Conservation (phyloP, 2,797 vertebrate species). For the Thunnus albacares region DNA sequence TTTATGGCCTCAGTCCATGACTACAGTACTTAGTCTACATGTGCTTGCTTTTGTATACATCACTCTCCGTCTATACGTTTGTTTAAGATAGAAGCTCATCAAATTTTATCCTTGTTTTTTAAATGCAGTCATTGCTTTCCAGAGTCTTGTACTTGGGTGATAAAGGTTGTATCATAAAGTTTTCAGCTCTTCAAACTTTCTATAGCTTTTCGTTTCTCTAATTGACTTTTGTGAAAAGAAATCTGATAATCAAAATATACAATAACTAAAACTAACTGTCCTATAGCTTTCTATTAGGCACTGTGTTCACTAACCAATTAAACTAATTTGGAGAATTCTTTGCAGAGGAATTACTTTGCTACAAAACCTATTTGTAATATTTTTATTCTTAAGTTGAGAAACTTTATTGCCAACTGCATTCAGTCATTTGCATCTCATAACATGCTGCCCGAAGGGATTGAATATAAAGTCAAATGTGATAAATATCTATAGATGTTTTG, state of each 20-base stretch:
- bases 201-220: background rate
- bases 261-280: background rate
- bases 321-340: background rate
- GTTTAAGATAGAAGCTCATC: background rate
- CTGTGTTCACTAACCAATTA: too few relatives aligned
- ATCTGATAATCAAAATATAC: background rate
- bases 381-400: too few relatives aligned
- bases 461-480: background rate
- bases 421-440: background rate
- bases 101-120: background rate
- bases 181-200: background rate
- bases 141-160: too few relatives aligned
- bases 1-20: slow-evolving; percentile 36
- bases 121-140: too few relatives aligned
- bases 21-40: background rate
- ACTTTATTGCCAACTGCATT: background rate
- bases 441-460: background rate
- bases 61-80: background rate
- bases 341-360: too few relatives aligned
- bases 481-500: background rate
- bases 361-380: background rate
- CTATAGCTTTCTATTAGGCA: background rate
- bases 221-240: background rate
- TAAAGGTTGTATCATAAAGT: too few relatives aligned
- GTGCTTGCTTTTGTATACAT: background rate